A percentile compares a stretch with the other conserved stretches of the same genome.
Evolutionary conservation across 2,797 vertebrate species (phyloP).

Genomic region (Diglossa cyanea): DNA sequence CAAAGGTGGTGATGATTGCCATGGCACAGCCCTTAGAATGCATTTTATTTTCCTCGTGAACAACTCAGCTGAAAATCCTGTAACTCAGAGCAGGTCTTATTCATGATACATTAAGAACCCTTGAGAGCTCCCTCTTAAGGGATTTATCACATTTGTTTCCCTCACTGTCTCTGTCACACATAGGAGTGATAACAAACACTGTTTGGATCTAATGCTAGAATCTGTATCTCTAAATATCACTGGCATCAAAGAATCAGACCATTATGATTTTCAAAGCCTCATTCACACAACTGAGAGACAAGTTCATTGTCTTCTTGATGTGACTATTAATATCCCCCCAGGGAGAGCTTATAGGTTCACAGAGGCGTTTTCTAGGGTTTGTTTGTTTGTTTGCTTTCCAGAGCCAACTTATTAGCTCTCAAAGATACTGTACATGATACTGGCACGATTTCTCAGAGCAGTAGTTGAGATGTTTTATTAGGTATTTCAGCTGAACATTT

Average conservation of each 20-base stretch:
- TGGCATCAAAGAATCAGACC: not conserved
- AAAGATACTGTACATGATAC: not conserved
- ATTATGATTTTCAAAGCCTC: not conserved
- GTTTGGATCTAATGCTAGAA: not conserved
- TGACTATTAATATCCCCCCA: not conserved
- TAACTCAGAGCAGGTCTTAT: not conserved
- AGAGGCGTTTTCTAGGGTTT: not conserved
- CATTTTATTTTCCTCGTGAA: not conserved
- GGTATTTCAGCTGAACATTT: slow-evolving; percentile 15
- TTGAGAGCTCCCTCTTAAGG: not conserved
- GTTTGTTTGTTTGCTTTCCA: not conserved
- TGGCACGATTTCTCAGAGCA: slow-evolving; percentile 1
- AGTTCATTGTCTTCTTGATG: not conserved
- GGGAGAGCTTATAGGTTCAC: not conserved
- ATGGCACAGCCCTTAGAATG: not conserved
- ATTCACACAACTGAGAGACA: not conserved
- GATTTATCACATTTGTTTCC: not conserved
- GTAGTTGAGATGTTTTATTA: not conserved
- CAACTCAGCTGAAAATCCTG: not conserved
- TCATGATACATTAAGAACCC: not conserved
- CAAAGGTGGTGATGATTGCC: not conserved
- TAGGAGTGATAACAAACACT: not conserved
- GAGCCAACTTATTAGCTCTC: not conserved
- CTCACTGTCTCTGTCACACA: rapidly evolving
- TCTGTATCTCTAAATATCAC: not conserved